Conservation (phyloP, 2,888 invertebrate genomes). For the Agrochola circellaris region DNA sequence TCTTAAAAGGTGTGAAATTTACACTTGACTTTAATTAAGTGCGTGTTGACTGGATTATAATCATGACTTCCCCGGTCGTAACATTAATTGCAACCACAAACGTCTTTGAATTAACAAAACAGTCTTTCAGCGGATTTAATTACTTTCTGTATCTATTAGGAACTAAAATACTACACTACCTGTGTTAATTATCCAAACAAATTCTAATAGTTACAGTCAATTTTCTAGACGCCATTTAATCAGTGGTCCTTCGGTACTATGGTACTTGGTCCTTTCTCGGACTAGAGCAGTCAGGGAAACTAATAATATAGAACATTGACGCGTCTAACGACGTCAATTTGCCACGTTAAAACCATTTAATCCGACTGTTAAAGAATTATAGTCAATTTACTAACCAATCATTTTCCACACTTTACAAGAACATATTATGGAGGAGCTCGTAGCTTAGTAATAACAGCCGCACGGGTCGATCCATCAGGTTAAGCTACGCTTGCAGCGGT, state of each 20-base stretch:
- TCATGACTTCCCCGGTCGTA: conserved; percentile 4
- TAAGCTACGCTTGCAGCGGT: too few relatives aligned
- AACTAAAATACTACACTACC: background rate
- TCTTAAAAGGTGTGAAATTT: conserved; percentile 19
- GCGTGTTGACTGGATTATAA: background rate
- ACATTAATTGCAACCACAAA: background rate
- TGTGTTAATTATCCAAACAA: background rate
- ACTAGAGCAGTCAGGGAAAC: background rate
- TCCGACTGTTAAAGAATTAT: background rate
- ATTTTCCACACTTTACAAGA: background rate
- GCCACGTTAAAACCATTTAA: background rate
- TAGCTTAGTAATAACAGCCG: too few relatives aligned
- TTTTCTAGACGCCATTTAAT: background rate
- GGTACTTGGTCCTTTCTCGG: background rate
- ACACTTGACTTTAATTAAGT: background rate
- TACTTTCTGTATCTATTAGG: background rate
- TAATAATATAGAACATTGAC: background rate
- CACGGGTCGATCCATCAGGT: too few relatives aligned
- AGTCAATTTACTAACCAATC: background rate
- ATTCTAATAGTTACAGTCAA: background rate
- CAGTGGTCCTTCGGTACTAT: background rate
- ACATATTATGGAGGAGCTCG: background rate
- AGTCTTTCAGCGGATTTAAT: background rate
- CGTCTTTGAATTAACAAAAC: background rate
- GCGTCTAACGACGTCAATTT: background rate